Percentiles rank a stretch among this genome's conserved stretches.
phyloP scores from a whole-genome alignment of 2,888 invertebrate genomes.

The Drosophila anomelani region DNA sequence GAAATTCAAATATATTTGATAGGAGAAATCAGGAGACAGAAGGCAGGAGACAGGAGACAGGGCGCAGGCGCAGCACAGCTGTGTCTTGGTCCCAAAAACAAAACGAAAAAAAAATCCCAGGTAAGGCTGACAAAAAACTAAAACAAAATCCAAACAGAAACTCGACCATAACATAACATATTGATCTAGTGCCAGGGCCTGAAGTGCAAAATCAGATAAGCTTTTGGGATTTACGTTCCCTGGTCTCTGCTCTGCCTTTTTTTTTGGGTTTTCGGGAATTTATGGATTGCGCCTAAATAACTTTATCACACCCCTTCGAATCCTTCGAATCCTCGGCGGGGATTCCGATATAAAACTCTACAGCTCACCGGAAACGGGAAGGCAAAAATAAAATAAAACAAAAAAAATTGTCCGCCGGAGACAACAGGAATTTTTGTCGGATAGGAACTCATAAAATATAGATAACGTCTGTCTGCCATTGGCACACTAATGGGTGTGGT shows the following conservation, averaged over 20 bases:
- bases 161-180: slow-evolving; percentile 51
- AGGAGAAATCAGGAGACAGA: background rate
- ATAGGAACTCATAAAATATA: slow-evolving; percentile 72
- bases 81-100: slow-evolving; percentile 48
- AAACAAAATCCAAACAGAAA: slow-evolving; percentile 12
- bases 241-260: slow-evolving; percentile 36
- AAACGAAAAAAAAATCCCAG: slow-evolving; percentile 16
- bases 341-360: slow-evolving; percentile 30
- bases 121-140: slow-evolving; percentile 16
- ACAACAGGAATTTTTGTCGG: slow-evolving; percentile 45
- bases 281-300: slow-evolving; percentile 83
- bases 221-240: slow-evolving; percentile 51
- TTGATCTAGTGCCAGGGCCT: slow-evolving; percentile 71
- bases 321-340: slow-evolving; percentile 31
- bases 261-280: slow-evolving; percentile 66
- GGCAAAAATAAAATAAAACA: slow-evolving; percentile 11
- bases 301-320: slow-evolving; percentile 74
- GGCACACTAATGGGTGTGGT: slow-evolving; percentile 41
- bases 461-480: slow-evolving; percentile 55
- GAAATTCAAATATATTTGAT: slow-evolving; percentile 42
- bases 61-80: slow-evolving; percentile 78
- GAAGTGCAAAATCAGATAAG: slow-evolving; percentile 81
- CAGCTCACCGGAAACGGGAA: slow-evolving; percentile 71
- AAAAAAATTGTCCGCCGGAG: slow-evolving; percentile 30
- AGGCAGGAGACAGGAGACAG: slow-evolving; percentile 14